Evolutionary conservation across 2,113 vertebrate genomes (phyloP), one percentile per base, ranked within the genome.

Genomic region (Myrmecophaga tridactyla): DNA sequence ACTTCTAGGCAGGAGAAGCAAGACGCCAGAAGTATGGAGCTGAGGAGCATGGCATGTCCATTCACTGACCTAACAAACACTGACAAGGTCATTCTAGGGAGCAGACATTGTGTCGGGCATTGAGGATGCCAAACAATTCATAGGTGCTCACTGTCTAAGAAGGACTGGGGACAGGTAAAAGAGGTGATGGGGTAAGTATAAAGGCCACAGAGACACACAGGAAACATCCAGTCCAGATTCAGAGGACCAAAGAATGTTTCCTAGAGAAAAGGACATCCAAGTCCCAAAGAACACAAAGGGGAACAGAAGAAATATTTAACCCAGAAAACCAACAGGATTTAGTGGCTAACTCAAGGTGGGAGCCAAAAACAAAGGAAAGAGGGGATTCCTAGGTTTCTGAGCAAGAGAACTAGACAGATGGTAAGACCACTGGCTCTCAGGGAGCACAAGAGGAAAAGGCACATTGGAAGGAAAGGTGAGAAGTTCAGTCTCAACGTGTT

Each of bases 271-370:
- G 86, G n/a, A 36, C 29, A 78, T 1, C 48, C 58, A 69, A 63
- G 23, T 92, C 56, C 48, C 83, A 62, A 72, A 87, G 77, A 69
- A 69, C 88, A 25, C 4, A 20, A 2, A 62, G 15, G 18, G 58
- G 11, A 75, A 91, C 73, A 94, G 78, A 90, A 92, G 78, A n/a
- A 77, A 97, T 36, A 80, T 6, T 70, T 41, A 81, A 65, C 73
- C 43, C 48, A 1, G 36, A 48, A 67, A 82, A 82, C 36, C 36
- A 75, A 77, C 0, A 90, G 23, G 51, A 60, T 4, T 34, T 27
- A 63, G 86, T 72, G 46, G 8, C n/a, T 82, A 39, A 88, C 43
- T 76, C 34, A 25, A 82, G 75, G 56, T 36, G 31, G 7, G 53
- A n/a, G 2, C 62, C 29, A 73, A 23, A 51, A 60, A 94, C 34